These are phyloP conservation scores for Brachymystax lenok DNA, from an alignment of 2,797 vertebrate species.

Conservation along the genomic window DNA sequence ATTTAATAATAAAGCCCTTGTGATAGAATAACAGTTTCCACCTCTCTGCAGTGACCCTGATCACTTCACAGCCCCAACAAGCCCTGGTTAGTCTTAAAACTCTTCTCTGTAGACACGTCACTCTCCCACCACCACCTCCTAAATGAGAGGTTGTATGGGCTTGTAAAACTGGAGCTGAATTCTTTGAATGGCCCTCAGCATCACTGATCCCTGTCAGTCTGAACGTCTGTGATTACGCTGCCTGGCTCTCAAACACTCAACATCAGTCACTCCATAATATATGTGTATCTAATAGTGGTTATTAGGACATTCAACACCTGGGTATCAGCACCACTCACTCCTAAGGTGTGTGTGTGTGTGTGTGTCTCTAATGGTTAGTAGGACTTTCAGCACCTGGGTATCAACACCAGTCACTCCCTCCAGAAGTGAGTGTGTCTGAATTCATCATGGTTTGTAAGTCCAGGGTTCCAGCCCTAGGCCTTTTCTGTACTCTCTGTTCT, in stretches of 20 bases:
- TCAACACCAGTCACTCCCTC: neutral
- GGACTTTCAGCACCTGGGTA: too few species aligned
- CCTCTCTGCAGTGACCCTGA: slow-evolving; percentile 39
- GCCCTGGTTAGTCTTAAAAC: slow-evolving; percentile 51
- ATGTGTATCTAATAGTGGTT: too few species aligned
- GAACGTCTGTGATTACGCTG: slow-evolving; percentile 7
- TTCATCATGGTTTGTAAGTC: neutral
- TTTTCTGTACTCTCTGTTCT: neutral
- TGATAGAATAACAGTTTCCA: neutral
- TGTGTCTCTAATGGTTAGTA: too few species aligned
- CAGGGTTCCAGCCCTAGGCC: neutral
- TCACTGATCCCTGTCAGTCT: slow-evolving; percentile 43
- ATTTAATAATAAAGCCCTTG: neutral
- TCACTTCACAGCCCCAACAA: slow-evolving; percentile 37
- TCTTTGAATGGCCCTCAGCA: slow-evolving; percentile 58
- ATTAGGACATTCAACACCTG: too few species aligned
- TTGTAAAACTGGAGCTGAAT: slow-evolving; percentile 52
- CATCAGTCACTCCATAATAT: slow-evolving; percentile 20
- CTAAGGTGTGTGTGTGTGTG: too few species aligned
- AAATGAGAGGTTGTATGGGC: slow-evolving; percentile 57
- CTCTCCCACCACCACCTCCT: slow-evolving; percentile 65
- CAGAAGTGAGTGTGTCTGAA: neutral
- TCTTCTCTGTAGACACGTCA: slow-evolving; percentile 50
- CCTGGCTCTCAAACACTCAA: slow-evolving; percentile 60
- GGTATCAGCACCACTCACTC: neutral